Evolutionary conservation across 2,888 invertebrate genomes (phyloP).

Genomic region (Mesorhabditis belari): DNA sequence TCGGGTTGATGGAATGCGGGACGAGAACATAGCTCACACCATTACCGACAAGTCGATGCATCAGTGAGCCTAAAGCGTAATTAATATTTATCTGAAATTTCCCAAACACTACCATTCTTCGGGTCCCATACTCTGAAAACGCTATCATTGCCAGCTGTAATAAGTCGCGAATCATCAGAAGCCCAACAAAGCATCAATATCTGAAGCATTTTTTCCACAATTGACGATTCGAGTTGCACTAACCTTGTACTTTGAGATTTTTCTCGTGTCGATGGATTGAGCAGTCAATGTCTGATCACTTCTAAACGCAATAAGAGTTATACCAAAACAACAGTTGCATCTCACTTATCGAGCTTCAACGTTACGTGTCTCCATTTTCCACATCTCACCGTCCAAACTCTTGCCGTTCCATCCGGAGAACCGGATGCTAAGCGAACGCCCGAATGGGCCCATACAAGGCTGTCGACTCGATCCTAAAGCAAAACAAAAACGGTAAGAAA

Average conservation of each 20-base stretch:
- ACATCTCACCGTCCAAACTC: conserved; percentile 79
- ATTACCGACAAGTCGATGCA: conserved; percentile 63
- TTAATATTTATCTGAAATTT: background rate
- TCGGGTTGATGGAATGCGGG: conserved; percentile 75
- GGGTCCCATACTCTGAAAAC: conserved; percentile 6
- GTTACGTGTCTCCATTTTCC: conserved; percentile 79
- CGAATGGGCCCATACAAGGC: conserved; percentile 85
- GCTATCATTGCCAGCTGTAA: conserved; percentile 83
- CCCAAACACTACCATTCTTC: background rate
- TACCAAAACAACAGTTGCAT: background rate
- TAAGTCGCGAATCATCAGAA: conserved; percentile 74
- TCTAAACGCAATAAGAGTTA: background rate
- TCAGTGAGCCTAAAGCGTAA: conserved; percentile 54
- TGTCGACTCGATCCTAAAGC: conserved; percentile 76
- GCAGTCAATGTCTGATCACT: background rate
- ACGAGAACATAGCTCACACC: conserved; percentile 91
- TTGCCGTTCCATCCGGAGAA: conserved; percentile 90
- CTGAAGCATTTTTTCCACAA: conserved; percentile 24
- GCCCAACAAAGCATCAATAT: conserved; percentile 98
- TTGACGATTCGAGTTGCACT: conserved; percentile 1
- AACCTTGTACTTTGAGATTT: conserved; percentile 13
- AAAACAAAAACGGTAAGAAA: conserved; percentile 2
- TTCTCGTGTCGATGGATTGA: background rate
- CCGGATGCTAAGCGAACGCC: conserved; percentile 85
- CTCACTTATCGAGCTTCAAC: conserved; percentile 58